Base-by-base conservation (phyloP, 2,797 vertebrate species). In the Carduelis carduelis region DNA sequence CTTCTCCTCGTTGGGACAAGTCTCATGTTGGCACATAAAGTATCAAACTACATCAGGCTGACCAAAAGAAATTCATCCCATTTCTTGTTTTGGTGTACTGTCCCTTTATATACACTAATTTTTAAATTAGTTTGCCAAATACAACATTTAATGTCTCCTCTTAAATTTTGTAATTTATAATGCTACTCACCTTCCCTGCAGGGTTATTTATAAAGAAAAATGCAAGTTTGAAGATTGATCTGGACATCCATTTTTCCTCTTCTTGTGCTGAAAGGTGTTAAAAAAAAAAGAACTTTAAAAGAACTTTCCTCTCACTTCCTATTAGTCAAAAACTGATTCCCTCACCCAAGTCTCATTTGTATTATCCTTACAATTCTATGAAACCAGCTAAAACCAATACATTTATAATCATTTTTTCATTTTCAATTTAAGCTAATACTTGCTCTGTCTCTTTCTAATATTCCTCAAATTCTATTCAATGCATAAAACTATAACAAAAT, bases 21-120 rank as follows among this genome's bases (percentile, higher is more conserved):
- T 46, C 44, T 34, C 37, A 20, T 8, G 6, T 4, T 41, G 26
- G 35, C 34, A 49, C 7, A 50, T 5, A 53, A 60, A 49, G 9
- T 5, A 89, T 5, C 50, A 77, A 19, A 9, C 7, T 10, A 43
- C 3, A 17, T 1, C 35, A 86, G 17, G 17, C 0, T 63, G 49
- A 53, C 13, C 68, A 85, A 56, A 86, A n/a, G 14, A 74, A 70
- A 15, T 2, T 7, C 2, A n/a, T 11, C 6, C 4, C 3, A 7
- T 57, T 69, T 37, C 16, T 76, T 80, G 53, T 70, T 70, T 30
- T 65, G 37, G 16, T 77, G 24, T 30, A 24, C 12, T 23, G 46
- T 13, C 21, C 9, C 8, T 75, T 79, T 16, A 14, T 8, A 34
- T 0, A 3, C 23, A 23, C 2, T 37, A 18, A 26, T 35, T 55